Percentiles rank a stretch among this genome's conserved stretches.
These are phyloP conservation scores for Botia almorhae DNA, from an alignment of 2,797 vertebrate species.

Conservation along the genomic window DNA sequence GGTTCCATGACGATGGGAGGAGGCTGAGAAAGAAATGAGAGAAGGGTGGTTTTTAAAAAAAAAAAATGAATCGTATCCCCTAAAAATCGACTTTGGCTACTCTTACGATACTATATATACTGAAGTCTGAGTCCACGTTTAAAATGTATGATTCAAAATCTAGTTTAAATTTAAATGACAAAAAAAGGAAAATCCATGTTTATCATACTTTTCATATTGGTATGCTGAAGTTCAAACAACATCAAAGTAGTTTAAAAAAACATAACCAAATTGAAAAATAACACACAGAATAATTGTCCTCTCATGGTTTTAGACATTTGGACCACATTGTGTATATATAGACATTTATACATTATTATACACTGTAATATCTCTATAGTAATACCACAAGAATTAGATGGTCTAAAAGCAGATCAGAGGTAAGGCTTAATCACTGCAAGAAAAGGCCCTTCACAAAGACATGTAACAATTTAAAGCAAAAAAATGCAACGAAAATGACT, in stretches of 20 bases:
- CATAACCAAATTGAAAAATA: too few species aligned
- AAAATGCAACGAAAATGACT: neutral
- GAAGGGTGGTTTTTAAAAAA: slow-evolving; percentile 81
- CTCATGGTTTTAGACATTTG: neutral
- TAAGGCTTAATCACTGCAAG: neutral
- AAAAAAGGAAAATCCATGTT: too few species aligned
- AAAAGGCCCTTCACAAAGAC: neutral
- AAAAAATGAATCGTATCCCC: slow-evolving; percentile 41
- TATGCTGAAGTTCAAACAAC: too few species aligned
- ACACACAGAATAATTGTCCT: neutral
- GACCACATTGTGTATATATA: neutral
- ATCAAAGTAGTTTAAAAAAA: neutral
- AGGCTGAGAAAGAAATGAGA: slow-evolving; percentile 64
- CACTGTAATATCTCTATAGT: too few species aligned
- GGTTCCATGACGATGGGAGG: slow-evolving; percentile 83
- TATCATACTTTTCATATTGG: too few species aligned
- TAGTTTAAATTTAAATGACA: too few species aligned
- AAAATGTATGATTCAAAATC: too few species aligned
- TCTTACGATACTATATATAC: too few species aligned
- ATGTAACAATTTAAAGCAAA: neutral
- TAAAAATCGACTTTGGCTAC: too few species aligned
- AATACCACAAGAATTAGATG: too few species aligned
- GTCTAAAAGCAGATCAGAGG: neutral
- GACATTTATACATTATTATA: neutral
- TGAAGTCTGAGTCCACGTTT: too few species aligned